These are phyloP conservation scores for Reinhardtius hippoglossoides DNA, from an alignment of 2,113 vertebrate species.

Conservation along the genomic window DNA sequence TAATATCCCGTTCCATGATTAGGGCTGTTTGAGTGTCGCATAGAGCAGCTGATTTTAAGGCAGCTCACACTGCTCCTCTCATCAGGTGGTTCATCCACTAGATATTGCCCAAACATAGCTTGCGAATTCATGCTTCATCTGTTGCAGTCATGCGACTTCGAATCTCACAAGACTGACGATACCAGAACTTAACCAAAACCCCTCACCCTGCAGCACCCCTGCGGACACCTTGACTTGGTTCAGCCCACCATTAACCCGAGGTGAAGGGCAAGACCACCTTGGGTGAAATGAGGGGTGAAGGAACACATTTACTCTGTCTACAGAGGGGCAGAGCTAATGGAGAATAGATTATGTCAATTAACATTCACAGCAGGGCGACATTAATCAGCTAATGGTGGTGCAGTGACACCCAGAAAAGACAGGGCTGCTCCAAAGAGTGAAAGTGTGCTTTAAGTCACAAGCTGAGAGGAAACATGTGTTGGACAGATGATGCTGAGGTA, in stretches of 20 bases:
- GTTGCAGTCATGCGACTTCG: neutral
- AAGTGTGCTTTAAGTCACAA: neutral
- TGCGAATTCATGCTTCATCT: neutral
- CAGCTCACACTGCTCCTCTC: neutral
- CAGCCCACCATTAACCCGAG: conserved; percentile 39
- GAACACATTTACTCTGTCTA: conserved; percentile 71
- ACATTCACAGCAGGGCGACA: conserved; percentile 61
- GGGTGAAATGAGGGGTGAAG: conserved; percentile 73
- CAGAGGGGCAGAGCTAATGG: conserved; percentile 63
- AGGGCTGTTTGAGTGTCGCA: neutral
- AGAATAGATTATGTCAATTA: conserved; percentile 79
- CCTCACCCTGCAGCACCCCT: neutral
- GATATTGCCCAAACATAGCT: neutral
- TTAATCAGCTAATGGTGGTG: conserved; percentile 72
- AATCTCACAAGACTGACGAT: neutral
- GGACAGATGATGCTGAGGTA: neutral
- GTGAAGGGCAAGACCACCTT: conserved; percentile 70
- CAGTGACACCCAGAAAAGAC: neutral
- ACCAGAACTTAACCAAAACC: neutral
- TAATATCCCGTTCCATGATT: too few species aligned
- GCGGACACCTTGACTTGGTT: conserved; percentile 37
- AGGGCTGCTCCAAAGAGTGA: neutral
- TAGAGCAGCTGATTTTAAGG: neutral
- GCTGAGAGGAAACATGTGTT: neutral
- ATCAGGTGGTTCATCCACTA: neutral